Evolutionary conservation across 2,888 invertebrate species (phyloP).

Genomic region (Lordiphosa fenestrarum): DNA sequence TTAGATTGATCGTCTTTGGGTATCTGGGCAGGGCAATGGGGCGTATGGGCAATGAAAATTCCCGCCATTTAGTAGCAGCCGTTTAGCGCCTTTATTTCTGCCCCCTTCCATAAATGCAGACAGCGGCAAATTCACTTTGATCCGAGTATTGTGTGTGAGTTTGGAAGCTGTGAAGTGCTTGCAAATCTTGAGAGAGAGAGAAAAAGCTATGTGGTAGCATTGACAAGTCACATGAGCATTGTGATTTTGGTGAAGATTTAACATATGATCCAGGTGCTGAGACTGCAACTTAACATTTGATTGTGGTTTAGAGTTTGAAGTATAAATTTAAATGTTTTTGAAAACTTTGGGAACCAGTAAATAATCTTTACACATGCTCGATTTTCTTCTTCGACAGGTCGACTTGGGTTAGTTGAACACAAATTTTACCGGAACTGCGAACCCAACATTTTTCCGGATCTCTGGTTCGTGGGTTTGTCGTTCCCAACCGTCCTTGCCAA

Average conservation of each 20-base stretch:
- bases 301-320: no score
- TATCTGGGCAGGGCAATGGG: constrained; percentile 35
- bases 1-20: constrained; percentile 60
- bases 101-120: constrained; percentile 1
- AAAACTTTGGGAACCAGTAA: no score
- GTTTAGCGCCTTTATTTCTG: constrained; percentile 63
- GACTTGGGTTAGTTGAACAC: no score
- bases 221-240: constrained; percentile 74
- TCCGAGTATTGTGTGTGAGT: constrained; percentile 29
- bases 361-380: no score
- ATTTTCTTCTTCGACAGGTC: no score
- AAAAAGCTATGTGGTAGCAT: constrained; percentile 32
- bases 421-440: no score
- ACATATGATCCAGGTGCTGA: constrained; percentile 31
- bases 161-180: constrained; percentile 62
- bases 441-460: no score
- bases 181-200: constrained; percentile 51
- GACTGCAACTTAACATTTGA: no score
- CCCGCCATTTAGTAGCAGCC: constrained; percentile 60
- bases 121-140: constrained; percentile 52
- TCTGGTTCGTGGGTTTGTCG: no score
- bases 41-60: constrained; percentile 73
- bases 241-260: constrained; percentile 32
- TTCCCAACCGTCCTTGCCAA: no score
- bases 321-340: no score